phyloP scores from a whole-genome alignment of 2,797 vertebrate species.

The Esox lucius region DNA sequence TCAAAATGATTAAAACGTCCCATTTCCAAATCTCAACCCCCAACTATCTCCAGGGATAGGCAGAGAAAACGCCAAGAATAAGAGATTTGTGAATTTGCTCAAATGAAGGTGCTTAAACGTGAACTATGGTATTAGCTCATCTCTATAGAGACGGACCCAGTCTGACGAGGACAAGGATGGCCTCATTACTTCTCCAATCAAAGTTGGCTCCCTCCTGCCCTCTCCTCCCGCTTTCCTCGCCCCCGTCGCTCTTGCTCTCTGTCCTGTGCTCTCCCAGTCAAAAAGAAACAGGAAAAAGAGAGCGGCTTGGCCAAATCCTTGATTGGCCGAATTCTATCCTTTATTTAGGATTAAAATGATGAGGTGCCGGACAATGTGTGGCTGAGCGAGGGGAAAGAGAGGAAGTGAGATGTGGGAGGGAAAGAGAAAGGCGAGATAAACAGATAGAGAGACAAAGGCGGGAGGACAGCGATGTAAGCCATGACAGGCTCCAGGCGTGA shows the following conservation, averaged over 20 bases:
- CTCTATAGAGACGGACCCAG: conserved; percentile 61
- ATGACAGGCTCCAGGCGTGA: no score
- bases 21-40: conserved; percentile 60
- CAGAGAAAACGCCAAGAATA: conserved; percentile 68
- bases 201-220: conserved; percentile 51
- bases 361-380: conserved; percentile 69
- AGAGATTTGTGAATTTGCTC: conserved; percentile 71
- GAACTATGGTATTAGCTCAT: conserved; percentile 75
- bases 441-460: conserved; percentile 43
- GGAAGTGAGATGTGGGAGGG: conserved; percentile 23
- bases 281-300: conserved; percentile 51
- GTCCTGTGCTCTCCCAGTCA: conserved; percentile 37
- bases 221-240: background rate
- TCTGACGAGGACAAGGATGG: conserved; percentile 63
- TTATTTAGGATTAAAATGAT: conserved; percentile 70
- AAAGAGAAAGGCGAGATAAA: conserved; percentile 22
- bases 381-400: conserved; percentile 17
- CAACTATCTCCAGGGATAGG: conserved; percentile 49
- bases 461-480: background rate
- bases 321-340: conserved; percentile 74
- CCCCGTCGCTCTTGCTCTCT: conserved; percentile 24
- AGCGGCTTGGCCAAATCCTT: conserved; percentile 70
- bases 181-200: conserved; percentile 83
- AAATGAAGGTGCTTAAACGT: conserved; percentile 74
- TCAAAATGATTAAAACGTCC: conserved; percentile 67